Base-by-base conservation (phyloP, 2,113 vertebrate genomes). In the Empidonax alnorum region DNA sequence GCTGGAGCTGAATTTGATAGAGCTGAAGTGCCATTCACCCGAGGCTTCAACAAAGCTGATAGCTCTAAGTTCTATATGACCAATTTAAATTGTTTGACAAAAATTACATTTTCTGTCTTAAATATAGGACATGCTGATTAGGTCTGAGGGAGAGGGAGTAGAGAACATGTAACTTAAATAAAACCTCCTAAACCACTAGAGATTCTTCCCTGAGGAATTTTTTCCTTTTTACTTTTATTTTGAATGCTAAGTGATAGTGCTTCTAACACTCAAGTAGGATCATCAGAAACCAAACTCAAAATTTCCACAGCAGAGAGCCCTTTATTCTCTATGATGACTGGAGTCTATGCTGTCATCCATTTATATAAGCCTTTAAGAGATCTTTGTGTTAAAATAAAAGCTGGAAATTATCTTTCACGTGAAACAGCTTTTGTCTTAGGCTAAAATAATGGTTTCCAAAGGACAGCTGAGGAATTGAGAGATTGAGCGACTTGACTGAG, bases 71-170 rank as follows among this genome's bases (percentile, higher is more conserved):
- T 93, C 58, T 78, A 1, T 93, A 47, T 47, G 65, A 87, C 41
- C 72, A 62, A 81, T 85, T 97, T 78, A 87, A 97, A 87, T 83
- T 86, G 73, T 88, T 91, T 80, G 72, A 86, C 47, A 86, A 86
- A 96, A 93, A 82, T 91, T 74, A 35, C 23, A 72, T 81, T 96
- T 97, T 95, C 61, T 73, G 9, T 78, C 41, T 94, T 89, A 93
- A 94, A 80, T 89, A 58, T 55, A 93, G 65, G 77, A 79, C 35
- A 65, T 71, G 49, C 27, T 79, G 84, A 90, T 90, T 91, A 85
- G 52, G 17, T 73, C 55, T 83, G 66, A 67, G 39, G 61, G 52
- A 85, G 61, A 71, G 13, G 24, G 61, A 4, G 44, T 68, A 47
- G 47, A 73, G 79, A 73, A 75, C 1, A 2, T 88, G 17, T 55